Evolutionary conservation across 2,113 vertebrate species (phyloP).

Genomic region (Mirza zaza): DNA sequence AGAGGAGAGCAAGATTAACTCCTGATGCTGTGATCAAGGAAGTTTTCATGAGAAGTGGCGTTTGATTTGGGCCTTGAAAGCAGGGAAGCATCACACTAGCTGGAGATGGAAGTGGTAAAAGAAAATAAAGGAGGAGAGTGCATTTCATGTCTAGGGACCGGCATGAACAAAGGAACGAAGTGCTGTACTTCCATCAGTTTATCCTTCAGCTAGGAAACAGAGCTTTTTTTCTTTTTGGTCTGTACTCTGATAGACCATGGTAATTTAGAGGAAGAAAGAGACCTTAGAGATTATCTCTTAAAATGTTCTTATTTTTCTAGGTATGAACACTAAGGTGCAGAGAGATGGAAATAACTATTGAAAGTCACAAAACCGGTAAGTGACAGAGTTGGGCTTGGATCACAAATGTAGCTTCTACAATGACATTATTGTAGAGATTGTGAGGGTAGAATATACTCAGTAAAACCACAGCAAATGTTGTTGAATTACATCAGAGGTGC

Average conservation of each 20-base stretch:
- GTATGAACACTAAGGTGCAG: not conserved
- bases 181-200: not conserved
- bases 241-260: not conserved
- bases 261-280: conserved; percentile 47
- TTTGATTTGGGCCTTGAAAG: conserved; percentile 66
- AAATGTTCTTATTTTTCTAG: conserved; percentile 20
- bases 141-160: not conserved
- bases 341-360: not conserved
- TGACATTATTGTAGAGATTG: not conserved
- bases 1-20: conserved; percentile 22
- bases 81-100: conserved; percentile 40
- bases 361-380: conserved; percentile 1
- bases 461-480: not conserved
- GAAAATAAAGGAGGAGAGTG: conserved; percentile 22
- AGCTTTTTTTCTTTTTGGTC: not conserved
- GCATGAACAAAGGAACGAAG: not conserved
- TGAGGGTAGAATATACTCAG: not conserved
- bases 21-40: conserved; percentile 20
- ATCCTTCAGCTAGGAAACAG: conserved; percentile 39
- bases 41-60: conserved; percentile 35
- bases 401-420: not conserved
- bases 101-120: not conserved
- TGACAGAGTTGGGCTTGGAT: not conserved
- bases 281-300: not conserved
- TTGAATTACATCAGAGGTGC: not conserved